Percentiles rank a stretch among this genome's conserved stretches.
phyloP scores from a whole-genome alignment of 2,113 vertebrate genomes.

The Carettochelys insculpta region DNA sequence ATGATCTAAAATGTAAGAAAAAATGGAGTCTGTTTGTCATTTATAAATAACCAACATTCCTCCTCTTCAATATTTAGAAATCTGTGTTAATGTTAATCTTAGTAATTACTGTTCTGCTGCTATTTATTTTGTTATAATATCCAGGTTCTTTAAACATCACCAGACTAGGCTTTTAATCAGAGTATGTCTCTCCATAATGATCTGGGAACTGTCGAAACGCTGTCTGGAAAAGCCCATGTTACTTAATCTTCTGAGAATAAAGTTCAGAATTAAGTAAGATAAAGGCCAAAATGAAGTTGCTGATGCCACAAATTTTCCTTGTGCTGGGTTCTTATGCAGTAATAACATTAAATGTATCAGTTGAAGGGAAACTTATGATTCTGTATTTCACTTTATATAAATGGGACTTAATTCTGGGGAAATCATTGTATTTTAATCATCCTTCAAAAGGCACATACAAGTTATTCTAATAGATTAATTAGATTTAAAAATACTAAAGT shows the following conservation, averaged over 20 bases:
- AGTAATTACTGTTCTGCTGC: constrained; percentile 15
- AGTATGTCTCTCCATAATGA: constrained; percentile 26
- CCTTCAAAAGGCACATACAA: background rate
- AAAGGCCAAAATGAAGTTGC: constrained; percentile 20
- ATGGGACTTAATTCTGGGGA: background rate
- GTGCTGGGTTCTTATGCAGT: background rate
- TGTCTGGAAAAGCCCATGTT: constrained; percentile 40
- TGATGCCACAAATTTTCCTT: background rate
- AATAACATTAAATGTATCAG: background rate
- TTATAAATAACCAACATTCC: background rate
- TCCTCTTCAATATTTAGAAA: constrained; percentile 7
- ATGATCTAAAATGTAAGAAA: background rate
- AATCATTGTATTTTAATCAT: background rate
- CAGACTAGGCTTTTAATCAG: constrained; percentile 44
- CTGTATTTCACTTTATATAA: background rate
- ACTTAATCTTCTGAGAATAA: constrained; percentile 34
- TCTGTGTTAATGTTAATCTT: background rate
- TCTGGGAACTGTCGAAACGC: constrained; percentile 54
- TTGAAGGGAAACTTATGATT: constrained; percentile 10
- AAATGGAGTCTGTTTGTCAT: background rate
- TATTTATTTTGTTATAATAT: constrained; percentile 49
- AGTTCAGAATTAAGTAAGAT: background rate
- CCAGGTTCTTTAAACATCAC: constrained; percentile 25
- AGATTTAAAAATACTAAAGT: background rate
- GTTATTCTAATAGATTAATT: background rate